Evolutionary conservation across 2,888 invertebrate genomes (phyloP).

Genomic region (Agrenia bidenticulata): DNA sequence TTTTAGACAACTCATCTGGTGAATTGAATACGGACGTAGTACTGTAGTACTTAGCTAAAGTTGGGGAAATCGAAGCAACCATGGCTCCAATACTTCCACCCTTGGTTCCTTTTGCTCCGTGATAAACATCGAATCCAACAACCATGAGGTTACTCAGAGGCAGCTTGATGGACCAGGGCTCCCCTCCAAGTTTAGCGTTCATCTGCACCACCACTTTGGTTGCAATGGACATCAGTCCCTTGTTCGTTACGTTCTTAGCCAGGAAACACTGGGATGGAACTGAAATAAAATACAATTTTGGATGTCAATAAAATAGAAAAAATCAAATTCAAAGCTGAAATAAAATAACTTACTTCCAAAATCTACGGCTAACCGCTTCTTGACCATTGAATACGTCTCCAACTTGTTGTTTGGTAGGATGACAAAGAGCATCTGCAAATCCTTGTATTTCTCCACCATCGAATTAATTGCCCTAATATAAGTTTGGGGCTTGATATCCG

Average conservation of each 20-base stretch:
- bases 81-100: constrained; percentile 40
- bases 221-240: constrained; percentile 46
- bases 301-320: too few species aligned
- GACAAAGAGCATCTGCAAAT: constrained; percentile 57
- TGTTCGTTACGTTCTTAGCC: constrained; percentile 37
- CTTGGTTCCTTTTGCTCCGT: constrained; percentile 22
- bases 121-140: constrained; percentile 44
- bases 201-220: constrained; percentile 62
- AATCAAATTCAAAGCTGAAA: background rate
- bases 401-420: constrained; percentile 59
- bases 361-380: constrained; percentile 54
- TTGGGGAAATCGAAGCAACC: constrained; percentile 30
- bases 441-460: background rate
- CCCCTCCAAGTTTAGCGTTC: constrained; percentile 73
- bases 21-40: constrained; percentile 24
- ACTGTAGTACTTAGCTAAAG: constrained; percentile 33
- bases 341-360: constrained; percentile 29
- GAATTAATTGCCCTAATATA: constrained; percentile 11
- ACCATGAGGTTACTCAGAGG: constrained; percentile 59
- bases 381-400: constrained; percentile 61
- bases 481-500: constrained; percentile 7
- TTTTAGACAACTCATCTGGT: constrained; percentile 25
- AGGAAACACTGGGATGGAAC: constrained; percentile 50
- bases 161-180: constrained; percentile 77
- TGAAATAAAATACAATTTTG: too few species aligned